phyloP scores from a whole-genome alignment of 2,888 invertebrate species.

The Hirtodrosophila duncani region DNA sequence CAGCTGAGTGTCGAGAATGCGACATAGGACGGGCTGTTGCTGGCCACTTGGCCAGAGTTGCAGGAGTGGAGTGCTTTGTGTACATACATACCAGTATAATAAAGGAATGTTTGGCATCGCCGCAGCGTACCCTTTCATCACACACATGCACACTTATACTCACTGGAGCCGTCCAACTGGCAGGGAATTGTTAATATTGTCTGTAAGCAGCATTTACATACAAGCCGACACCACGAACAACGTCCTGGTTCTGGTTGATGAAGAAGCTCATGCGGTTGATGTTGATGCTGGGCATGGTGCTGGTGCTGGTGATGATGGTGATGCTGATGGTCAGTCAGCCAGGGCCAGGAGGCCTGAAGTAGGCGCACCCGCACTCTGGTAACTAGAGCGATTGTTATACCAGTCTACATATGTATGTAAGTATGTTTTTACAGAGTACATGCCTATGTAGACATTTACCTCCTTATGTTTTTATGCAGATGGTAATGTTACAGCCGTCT shows the following conservation, averaged over 20 bases:
- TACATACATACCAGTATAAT: constrained; percentile 43
- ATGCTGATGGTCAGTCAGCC: constrained; percentile 13
- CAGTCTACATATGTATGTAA: constrained; percentile 1
- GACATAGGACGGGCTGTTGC: constrained; percentile 15
- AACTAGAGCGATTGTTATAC: constrained; percentile 41
- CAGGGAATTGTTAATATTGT: constrained; percentile 66
- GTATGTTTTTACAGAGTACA: too few relatives aligned
- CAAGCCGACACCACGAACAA: constrained; percentile 55
- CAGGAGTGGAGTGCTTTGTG: constrained; percentile 52
- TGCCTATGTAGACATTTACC: too few relatives aligned
- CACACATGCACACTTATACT: constrained; percentile 18
- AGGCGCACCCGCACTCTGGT: constrained; percentile 39
- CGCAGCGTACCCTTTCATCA: constrained; percentile 39
- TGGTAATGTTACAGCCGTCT: neutral
- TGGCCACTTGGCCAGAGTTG: constrained; percentile 25
- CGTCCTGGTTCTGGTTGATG: constrained; percentile 32
- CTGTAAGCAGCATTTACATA: constrained; percentile 62
- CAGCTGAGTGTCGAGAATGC: constrained; percentile 47
- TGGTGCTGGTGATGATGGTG: neutral
- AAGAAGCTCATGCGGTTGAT: constrained; percentile 17
- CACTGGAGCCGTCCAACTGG: constrained; percentile 39
- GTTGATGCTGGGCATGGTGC: constrained; percentile 3
- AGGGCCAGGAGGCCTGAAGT: constrained; percentile 37
- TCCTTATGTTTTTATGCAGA: constrained; percentile 1
- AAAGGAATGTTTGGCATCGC: constrained; percentile 54